Conservation (phyloP, 2,113 vertebrate genomes). For the Atrichornis clamosus region DNA sequence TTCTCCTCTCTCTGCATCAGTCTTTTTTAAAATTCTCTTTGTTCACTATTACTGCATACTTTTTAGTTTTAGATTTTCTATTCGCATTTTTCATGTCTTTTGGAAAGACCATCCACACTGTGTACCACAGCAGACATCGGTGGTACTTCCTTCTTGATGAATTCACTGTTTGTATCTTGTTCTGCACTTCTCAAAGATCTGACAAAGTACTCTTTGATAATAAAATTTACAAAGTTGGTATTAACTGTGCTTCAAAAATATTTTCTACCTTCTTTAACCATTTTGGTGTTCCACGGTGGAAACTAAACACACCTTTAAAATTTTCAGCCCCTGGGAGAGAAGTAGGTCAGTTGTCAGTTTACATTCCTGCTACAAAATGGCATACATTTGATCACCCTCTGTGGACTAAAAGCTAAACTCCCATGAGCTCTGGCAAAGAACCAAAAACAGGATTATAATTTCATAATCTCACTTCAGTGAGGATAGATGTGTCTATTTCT, state of each 20-base stretch:
- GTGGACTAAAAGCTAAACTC: neutral
- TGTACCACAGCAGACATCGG: neutral
- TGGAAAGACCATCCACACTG: neutral
- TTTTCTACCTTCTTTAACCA: neutral
- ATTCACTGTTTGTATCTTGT: neutral
- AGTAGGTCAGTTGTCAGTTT: neutral
- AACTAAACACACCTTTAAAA: neutral
- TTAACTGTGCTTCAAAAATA: neutral
- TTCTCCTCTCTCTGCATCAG: neutral
- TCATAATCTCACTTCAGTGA: neutral
- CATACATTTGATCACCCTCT: neutral
- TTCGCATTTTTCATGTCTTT: neutral
- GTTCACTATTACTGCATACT: neutral
- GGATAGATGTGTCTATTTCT: neutral
- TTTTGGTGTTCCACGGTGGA: neutral
- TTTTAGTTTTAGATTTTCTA: neutral
- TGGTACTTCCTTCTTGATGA: neutral
- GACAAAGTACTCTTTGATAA: neutral
- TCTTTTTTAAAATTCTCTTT: neutral
- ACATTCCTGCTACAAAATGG: neutral
- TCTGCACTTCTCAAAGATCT: neutral
- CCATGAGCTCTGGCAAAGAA: neutral
- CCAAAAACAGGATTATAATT: neutral
- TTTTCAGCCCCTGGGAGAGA: neutral
- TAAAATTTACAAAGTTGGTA: neutral